Base-by-base conservation (phyloP, 1,140 invertebrate genomes). In the Zaprionus camerounensis region DNA sequence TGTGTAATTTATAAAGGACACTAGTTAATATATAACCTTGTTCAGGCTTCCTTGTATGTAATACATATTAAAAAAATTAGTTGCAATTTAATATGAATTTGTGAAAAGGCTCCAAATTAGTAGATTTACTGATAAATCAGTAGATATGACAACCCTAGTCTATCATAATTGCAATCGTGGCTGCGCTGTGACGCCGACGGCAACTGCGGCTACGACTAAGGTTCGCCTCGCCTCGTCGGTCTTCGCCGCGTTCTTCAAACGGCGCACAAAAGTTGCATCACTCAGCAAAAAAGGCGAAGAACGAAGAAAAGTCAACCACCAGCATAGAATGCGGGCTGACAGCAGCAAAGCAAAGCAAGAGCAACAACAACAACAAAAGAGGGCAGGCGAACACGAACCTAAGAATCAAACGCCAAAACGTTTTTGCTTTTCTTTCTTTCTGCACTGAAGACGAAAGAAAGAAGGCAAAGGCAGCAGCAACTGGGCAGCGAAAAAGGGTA, bases 221-320 rank as follows among this genome's bases (percentile, higher is more conserved):
- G 41, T 12, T 46, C 41, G 41, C n/a, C 41, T n/a, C 41, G 41
- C n/a, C 38, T 41, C 15, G 38, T 41, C 38, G 38, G 13, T 55
- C 36, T 57, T 71, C 49, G 61, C 69, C 31, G 69, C 66, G 75
- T 71, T 68, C 78, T 68, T 78, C 69, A 66, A 77, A 77, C 46
- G 62, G 26, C 53, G 38, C n/a, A 79, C 49, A 75, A 81, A 90
- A 90, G 79, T 85, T 90, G 85, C 85, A 90, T 88, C 85, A 90
- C 84, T 90, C 81, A 88, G 84, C 84, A 87, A 88, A 88, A 78
- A 78, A 64, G 51, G 78, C 71, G 71, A 59, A 76, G 31, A 34
- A 75, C 57, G 79, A 91, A 76, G 75, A 82, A 78, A 88, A 91
- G 87, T 91, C 88, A 91, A 91, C 79, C 88, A 91, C 87, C 88